Percentiles rank a stretch among this genome's conserved stretches.
phyloP scores from a whole-genome alignment of 2,113 vertebrate species.

The Leptobrachium leishanense region DNA sequence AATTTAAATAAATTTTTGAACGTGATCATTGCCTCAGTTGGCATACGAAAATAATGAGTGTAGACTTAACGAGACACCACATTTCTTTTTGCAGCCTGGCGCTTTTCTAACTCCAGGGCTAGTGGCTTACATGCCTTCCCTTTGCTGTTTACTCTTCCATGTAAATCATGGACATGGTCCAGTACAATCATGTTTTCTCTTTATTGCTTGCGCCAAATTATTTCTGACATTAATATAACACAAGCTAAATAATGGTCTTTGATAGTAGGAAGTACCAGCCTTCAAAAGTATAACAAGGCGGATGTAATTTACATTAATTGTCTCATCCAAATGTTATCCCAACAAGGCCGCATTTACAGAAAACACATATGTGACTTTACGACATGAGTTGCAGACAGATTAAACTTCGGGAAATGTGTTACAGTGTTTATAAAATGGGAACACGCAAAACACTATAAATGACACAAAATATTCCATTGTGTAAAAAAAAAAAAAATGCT shows the following conservation, averaged over 20 bases:
- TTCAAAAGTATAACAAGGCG: neutral
- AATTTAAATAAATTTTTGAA: slow-evolving; percentile 38
- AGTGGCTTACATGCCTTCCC: neutral
- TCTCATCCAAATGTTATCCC: no score
- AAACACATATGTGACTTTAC: no score
- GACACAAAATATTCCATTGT: no score
- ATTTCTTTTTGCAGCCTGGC: neutral
- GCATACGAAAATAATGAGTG: neutral
- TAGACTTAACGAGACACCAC: neutral
- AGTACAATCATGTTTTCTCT: neutral
- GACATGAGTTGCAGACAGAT: no score
- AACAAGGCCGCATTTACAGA: no score
- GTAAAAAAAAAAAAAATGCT: no score
- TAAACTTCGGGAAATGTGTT: no score
- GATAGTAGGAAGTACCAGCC: neutral
- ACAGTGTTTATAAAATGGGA: no score
- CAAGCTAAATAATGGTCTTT: neutral
- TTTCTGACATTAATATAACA: neutral
- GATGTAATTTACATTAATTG: no score
- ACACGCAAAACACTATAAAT: no score
- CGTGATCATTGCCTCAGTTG: neutral
- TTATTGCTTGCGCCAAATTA: neutral
- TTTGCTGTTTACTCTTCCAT: neutral
- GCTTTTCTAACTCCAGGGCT: neutral
- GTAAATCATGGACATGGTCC: neutral